Evolutionary conservation across 1,140 invertebrate genomes (phyloP).

Genomic region (Dreissena rostriformis): DNA sequence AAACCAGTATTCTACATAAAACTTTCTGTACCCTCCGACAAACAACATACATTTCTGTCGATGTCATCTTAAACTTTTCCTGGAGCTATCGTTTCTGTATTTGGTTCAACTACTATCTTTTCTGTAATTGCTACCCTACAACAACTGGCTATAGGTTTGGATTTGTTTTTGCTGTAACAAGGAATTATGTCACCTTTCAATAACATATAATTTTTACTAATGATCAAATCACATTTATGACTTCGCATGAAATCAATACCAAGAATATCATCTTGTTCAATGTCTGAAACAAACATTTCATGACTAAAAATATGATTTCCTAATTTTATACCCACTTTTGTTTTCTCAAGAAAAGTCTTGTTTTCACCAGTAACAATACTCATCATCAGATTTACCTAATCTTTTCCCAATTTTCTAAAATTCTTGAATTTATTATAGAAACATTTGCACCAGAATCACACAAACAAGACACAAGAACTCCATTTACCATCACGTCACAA

Average conservation of each 20-base stretch:
- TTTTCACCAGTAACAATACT: conserved; percentile 1
- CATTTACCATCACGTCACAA: no score
- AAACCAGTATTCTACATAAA: conserved; percentile 26
- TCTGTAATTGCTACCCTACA: conserved; percentile 5
- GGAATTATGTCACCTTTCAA: conserved; percentile 9
- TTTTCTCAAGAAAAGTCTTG: neutral
- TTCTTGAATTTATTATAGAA: no score
- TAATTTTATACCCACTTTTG: neutral
- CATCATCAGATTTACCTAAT: no score
- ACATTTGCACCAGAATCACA: no score
- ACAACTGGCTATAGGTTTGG: neutral
- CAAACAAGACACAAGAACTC: no score
- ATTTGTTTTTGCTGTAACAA: conserved; percentile 5
- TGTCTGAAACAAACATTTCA: conserved; percentile 6
- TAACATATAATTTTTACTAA: conserved; percentile 18
- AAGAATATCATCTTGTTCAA: conserved; percentile 21
- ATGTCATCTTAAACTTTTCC: neutral
- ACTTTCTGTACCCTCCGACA: neutral
- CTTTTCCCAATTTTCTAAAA: neutral
- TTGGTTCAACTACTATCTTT: neutral
- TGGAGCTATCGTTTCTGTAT: conserved; percentile 1
- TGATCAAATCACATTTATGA: conserved; percentile 10
- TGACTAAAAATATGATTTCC: conserved; percentile 14
- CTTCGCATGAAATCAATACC: conserved; percentile 16
- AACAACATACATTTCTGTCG: neutral